These are phyloP conservation scores for Ctenomys sociabilis DNA, from an alignment of 2,113 vertebrate genomes.

Conservation along the genomic window DNA sequence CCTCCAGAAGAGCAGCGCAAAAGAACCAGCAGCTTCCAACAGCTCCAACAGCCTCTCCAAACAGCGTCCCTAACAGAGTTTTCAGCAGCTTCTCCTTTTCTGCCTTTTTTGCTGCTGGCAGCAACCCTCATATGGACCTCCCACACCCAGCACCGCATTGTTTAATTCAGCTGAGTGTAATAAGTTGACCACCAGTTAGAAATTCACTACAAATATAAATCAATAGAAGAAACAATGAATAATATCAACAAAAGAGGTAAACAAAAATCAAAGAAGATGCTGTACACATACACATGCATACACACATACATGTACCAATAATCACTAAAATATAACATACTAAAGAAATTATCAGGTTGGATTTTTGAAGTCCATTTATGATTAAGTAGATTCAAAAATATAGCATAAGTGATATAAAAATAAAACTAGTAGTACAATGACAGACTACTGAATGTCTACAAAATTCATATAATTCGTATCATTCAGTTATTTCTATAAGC, in stretches of 20 bases:
- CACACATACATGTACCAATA: background rate
- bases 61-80: no score
- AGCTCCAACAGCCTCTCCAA: no score
- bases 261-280: background rate
- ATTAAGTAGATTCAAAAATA: slow-evolving; percentile 22
- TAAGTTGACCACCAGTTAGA: no score
- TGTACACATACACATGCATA: background rate
- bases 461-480: background rate
- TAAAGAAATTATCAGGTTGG: background rate
- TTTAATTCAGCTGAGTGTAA: no score
- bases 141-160: no score
- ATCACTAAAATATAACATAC: background rate
- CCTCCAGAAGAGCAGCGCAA: no score
- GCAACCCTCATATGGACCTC: no score
- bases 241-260: background rate
- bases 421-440: background rate
- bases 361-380: slow-evolving; percentile 19
- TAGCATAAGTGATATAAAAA: background rate
- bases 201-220: background rate
- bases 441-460: background rate
- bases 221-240: background rate
- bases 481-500: background rate
- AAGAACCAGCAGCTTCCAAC: no score
- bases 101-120: no score
- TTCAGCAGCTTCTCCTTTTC: no score